phyloP scores from a whole-genome alignment of 2,888 invertebrate genomes.

The Kuschelorhynchus macadamiae region DNA sequence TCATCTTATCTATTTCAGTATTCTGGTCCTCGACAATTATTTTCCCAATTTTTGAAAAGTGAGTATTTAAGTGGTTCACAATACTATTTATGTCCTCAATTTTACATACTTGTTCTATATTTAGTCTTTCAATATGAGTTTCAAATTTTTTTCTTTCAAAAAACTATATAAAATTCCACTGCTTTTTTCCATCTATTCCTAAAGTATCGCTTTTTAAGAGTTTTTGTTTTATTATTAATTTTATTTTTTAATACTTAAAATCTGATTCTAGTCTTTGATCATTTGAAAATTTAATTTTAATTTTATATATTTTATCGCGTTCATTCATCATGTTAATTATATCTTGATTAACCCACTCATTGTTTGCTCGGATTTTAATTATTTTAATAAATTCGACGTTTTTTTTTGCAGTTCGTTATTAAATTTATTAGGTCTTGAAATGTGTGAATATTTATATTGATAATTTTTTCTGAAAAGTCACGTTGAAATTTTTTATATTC shows the following conservation, averaged over 20 bases:
- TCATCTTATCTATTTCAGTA: too few species aligned
- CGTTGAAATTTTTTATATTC: background rate
- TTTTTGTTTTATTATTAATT: constrained; percentile 3
- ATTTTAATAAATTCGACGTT: too few species aligned
- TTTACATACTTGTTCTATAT: background rate
- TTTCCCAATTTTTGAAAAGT: too few species aligned
- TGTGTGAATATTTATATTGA: background rate
- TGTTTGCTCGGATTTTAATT: too few species aligned
- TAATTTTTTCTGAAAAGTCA: background rate
- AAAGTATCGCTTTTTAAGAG: background rate
- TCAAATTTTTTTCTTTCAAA: too few species aligned
- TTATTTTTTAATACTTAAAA: background rate
- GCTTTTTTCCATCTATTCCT: background rate
- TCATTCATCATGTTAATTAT: background rate
- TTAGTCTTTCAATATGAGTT: background rate
- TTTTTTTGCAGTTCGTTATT: too few species aligned
- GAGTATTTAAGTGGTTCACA: background rate
- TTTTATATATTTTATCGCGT: constrained; percentile 2
- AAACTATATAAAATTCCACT: too few species aligned
- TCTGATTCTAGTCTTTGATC: background rate
- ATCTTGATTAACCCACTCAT: too few species aligned
- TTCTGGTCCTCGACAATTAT: too few species aligned
- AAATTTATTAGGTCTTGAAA: background rate
- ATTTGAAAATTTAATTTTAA: background rate
- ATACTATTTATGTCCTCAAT: too few species aligned